These are phyloP conservation scores for Danaus plexippus DNA, from an alignment of 1,140 invertebrate species.

Conservation along the genomic window DNA sequence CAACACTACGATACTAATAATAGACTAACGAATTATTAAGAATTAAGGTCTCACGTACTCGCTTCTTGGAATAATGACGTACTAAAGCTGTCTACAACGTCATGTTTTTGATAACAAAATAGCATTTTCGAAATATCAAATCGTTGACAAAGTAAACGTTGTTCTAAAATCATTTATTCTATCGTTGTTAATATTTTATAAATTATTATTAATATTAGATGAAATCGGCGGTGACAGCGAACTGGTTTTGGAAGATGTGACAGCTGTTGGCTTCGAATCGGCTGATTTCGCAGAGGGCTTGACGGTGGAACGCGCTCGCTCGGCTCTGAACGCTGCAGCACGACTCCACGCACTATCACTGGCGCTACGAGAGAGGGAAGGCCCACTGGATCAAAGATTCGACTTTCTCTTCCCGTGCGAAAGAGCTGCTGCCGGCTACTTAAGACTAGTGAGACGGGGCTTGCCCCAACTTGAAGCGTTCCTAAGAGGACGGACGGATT, in stretches of 20 bases:
- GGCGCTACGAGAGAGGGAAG: conserved; percentile 76
- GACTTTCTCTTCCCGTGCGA: conserved; percentile 83
- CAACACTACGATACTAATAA: too few species aligned
- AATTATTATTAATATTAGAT: conserved; percentile 41
- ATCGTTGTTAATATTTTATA: conserved; percentile 5
- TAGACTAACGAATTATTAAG: too few species aligned
- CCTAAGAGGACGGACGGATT: conserved; percentile 76
- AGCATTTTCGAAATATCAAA: too few species aligned
- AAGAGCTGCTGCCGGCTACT: conserved; percentile 82
- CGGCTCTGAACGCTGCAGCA: conserved; percentile 80
- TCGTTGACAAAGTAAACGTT: too few species aligned
- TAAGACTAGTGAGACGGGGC: conserved; percentile 81
- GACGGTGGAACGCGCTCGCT: conserved; percentile 73
- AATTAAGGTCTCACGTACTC: too few species aligned
- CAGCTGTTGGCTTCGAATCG: conserved; percentile 59
- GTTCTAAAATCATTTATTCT: not conserved
- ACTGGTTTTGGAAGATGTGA: conserved; percentile 68
- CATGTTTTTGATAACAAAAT: too few species aligned
- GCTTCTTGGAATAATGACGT: too few species aligned
- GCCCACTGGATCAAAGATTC: conserved; percentile 76
- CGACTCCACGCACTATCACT: conserved; percentile 80
- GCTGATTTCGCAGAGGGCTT: conserved; percentile 79
- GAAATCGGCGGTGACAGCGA: conserved; percentile 74
- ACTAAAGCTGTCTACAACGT: too few species aligned
- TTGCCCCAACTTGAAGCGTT: conserved; percentile 81